Percentiles rank a stretch among this genome's conserved stretches.
phyloP scores from a whole-genome alignment of 2,888 invertebrate genomes.

The Tenthredo notha region DNA sequence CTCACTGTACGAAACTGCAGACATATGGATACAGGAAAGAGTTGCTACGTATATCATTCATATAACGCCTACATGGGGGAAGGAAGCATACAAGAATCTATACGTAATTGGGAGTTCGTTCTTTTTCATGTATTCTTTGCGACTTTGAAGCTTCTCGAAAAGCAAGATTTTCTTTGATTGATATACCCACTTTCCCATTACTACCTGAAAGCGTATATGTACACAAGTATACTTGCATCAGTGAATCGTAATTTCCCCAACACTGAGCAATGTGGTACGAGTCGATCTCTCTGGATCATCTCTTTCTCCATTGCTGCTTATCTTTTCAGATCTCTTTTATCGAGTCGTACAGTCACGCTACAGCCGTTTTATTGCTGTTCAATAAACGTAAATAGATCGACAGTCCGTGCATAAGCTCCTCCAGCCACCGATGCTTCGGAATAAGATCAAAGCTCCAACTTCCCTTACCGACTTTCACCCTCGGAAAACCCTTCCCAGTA shows the following conservation, averaged over 20 bases:
- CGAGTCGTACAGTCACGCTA: constrained; percentile 36
- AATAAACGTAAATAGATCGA: constrained; percentile 52
- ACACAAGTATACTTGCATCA: not conserved
- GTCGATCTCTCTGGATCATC: constrained; percentile 2
- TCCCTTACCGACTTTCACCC: constrained; percentile 25
- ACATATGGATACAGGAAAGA: not conserved
- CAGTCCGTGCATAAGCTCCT: constrained; percentile 24
- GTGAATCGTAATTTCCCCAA: not conserved
- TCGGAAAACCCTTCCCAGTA: not conserved
- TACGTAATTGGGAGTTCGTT: not conserved
- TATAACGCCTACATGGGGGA: not conserved
- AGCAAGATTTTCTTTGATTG: not conserved
- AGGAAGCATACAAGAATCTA: not conserved
- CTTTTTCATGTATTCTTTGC: not conserved
- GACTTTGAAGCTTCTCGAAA: not conserved
- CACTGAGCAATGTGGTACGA: constrained; percentile 7
- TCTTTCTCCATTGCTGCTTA: constrained; percentile 23
- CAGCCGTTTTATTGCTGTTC: constrained; percentile 47
- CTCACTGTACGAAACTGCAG: not conserved
- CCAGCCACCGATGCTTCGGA: constrained; percentile 37
- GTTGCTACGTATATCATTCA: not conserved
- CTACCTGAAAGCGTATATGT: not conserved
- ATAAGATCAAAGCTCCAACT: constrained; percentile 45
- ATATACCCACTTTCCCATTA: not conserved
- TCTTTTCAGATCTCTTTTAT: constrained; percentile 40